phyloP scores from a whole-genome alignment of 2,113 vertebrate genomes.

The Clinocottus analis region DNA sequence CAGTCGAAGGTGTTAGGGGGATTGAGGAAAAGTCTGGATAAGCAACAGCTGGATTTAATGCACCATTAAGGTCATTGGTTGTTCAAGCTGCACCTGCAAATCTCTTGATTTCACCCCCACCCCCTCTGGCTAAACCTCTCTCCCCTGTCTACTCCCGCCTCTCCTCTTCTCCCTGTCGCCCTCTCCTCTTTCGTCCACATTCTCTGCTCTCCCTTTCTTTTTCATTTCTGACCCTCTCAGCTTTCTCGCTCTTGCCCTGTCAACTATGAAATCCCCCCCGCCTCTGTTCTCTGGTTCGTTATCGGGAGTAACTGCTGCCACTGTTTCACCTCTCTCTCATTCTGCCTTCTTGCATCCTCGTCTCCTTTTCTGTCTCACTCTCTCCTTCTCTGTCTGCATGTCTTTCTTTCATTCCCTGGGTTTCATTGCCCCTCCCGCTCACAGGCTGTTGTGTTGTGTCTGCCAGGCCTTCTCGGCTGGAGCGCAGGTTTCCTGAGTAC shows the following conservation, averaged over 20 bases:
- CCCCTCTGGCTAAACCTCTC: constrained; percentile 41
- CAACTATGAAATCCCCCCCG: constrained; percentile 16
- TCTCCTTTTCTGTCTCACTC: constrained; percentile 30
- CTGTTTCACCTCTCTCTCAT: not conserved
- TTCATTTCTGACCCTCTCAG: constrained; percentile 54
- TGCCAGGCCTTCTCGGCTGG: constrained; percentile 77
- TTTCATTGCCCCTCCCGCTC: constrained; percentile 59
- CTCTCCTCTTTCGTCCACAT: constrained; percentile 59
- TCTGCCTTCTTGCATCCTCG: constrained; percentile 15
- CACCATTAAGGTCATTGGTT: constrained; percentile 80
- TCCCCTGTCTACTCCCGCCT: constrained; percentile 45
- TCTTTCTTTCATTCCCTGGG: constrained; percentile 22
- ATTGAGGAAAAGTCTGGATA: constrained; percentile 71
- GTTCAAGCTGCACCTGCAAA: constrained; percentile 84
- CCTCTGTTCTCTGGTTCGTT: constrained; percentile 22
- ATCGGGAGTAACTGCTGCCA: constrained; percentile 14
- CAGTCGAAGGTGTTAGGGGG: constrained; percentile 68
- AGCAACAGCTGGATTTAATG: constrained; percentile 85
- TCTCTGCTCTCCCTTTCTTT: constrained; percentile 34
- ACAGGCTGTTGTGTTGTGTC: constrained; percentile 80
- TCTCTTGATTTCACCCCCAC: constrained; percentile 45
- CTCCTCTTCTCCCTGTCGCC: constrained; percentile 41
- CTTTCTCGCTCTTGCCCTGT: constrained; percentile 34
- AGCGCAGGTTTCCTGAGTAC: constrained; percentile 79
- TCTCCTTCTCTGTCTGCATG: not conserved